Base-by-base conservation (phyloP, 2,113 vertebrate genomes). In the Cebidichthys violaceus region DNA sequence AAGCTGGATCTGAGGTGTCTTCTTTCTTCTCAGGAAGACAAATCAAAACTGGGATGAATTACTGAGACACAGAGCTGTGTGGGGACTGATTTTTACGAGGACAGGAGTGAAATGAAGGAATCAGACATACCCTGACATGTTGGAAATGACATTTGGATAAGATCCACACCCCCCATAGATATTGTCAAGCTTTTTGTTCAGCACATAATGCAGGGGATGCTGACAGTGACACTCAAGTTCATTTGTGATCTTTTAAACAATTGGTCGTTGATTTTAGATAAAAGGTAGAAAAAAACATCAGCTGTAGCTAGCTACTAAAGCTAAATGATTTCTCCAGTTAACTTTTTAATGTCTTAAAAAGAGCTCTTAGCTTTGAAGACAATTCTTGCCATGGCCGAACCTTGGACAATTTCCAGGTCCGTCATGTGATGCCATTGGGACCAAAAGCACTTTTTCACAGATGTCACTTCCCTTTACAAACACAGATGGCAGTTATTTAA, bases 21-120 rank as follows among this genome's bases (percentile, higher is more conserved):
- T 35, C 50, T 82, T 47, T 85, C 20, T 54, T 87, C 33, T 39
- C 65, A 41, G 77, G 74, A 31, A 71, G 41, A 76, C 18, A 70
- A n/a, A 74, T 50, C 52, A 77, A 62, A 54, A 60, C 31, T n/a
- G 20, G 43, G 41, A 35, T 65, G 43, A 70, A 27, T 75, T 70
- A 62, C 31, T 64, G 43, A 83, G 50, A 29, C 24, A 8, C 15
- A 47, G 11, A 68, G 64, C 20, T 55, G 52, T 45, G 17, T 6
- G 39, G 15, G 57, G 61, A 61, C 20, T 55, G 55, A 68, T 55
- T 43, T 81, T 50, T 64, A 11, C 37, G 41, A 64, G 29, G 15
- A 79, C 13, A 55, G 13, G 8, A 35, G 43, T 11, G 27, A 70
- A 54, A n/a, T 22, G 29, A 70, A 35, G 20, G 11, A 52, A 52